Percentiles rank a stretch among this genome's conserved stretches.
phyloP scores from a whole-genome alignment of 2,888 invertebrate species.

The Steinernema hermaphroditum region DNA sequence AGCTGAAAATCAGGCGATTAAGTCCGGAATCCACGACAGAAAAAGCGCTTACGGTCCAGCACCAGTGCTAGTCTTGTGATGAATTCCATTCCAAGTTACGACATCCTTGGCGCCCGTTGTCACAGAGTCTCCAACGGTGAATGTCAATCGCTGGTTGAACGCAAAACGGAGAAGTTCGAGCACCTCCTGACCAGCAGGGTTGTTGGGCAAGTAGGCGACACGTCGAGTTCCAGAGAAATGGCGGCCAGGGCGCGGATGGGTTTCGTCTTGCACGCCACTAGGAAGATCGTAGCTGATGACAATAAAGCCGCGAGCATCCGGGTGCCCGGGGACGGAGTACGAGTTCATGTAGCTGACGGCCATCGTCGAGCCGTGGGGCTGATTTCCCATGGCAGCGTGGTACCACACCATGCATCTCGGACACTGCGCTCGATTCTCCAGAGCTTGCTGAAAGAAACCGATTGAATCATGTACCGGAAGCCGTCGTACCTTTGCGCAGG shows the following conservation, averaged over 20 bases:
- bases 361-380: slow-evolving; percentile 40
- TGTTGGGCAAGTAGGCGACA: slow-evolving; percentile 54
- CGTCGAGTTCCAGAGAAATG: slow-evolving; percentile 50
- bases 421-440: slow-evolving; percentile 42
- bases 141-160: slow-evolving; percentile 81
- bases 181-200: slow-evolving; percentile 69
- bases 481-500: slow-evolving; percentile 44
- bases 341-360: slow-evolving; percentile 10
- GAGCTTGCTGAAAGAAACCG: slow-evolving; percentile 36
- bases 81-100: slow-evolving; percentile 87
- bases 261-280: slow-evolving; percentile 46
- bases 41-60: slow-evolving; percentile 47
- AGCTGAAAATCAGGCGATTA: slow-evolving; percentile 43
- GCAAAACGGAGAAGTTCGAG: slow-evolving; percentile 78
- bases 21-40: slow-evolving; percentile 1
- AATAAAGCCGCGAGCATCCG: slow-evolving; percentile 44
- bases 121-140: slow-evolving; percentile 82
- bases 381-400: slow-evolving; percentile 35
- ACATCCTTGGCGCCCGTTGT: slow-evolving; percentile 89
- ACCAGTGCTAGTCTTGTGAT: slow-evolving; percentile 75
- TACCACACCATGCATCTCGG: slow-evolving; percentile 44
- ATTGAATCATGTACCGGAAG: background rate
- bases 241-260: slow-evolving; percentile 52
- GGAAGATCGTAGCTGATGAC: slow-evolving; percentile 44
- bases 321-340: slow-evolving; percentile 42